phyloP scores from a whole-genome alignment of 2,113 vertebrate species.

The Hippocampus mohnikei region DNA sequence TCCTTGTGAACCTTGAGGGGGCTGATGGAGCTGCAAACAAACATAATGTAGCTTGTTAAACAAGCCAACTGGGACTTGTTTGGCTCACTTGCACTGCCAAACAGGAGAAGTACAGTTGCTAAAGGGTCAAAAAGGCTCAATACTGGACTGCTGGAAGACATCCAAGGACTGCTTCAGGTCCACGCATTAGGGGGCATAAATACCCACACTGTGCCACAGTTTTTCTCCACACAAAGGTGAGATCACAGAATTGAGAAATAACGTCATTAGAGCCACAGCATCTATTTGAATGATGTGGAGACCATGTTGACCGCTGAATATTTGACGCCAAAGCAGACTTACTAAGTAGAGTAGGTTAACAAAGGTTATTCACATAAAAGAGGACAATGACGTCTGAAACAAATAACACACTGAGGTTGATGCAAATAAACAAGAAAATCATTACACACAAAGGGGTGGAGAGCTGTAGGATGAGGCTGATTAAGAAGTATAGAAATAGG shows the following conservation, averaged over 20 bases:
- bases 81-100: background rate
- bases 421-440: background rate
- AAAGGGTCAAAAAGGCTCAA: slow-evolving; percentile 6
- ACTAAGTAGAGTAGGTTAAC: background rate
- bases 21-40: background rate
- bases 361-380: background rate
- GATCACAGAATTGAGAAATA: background rate
- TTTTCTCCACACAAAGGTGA: background rate
- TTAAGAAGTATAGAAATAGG: too few species aligned
- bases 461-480: too few species aligned
- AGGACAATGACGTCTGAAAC: background rate
- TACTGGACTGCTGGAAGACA: background rate
- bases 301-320: background rate
- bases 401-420: background rate
- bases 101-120: slow-evolving; percentile 1
- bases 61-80: slow-evolving; percentile 5
- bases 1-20: background rate
- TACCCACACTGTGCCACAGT: background rate
- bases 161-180: slow-evolving; percentile 2
- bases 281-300: background rate
- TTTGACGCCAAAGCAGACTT: background rate
- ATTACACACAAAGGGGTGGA: background rate
- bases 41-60: slow-evolving; percentile 5
- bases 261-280: background rate
- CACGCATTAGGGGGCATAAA: background rate